Evolutionary conservation across 2,888 invertebrate genomes (phyloP).

Genomic region (Callyntrura guangdongensis): DNA sequence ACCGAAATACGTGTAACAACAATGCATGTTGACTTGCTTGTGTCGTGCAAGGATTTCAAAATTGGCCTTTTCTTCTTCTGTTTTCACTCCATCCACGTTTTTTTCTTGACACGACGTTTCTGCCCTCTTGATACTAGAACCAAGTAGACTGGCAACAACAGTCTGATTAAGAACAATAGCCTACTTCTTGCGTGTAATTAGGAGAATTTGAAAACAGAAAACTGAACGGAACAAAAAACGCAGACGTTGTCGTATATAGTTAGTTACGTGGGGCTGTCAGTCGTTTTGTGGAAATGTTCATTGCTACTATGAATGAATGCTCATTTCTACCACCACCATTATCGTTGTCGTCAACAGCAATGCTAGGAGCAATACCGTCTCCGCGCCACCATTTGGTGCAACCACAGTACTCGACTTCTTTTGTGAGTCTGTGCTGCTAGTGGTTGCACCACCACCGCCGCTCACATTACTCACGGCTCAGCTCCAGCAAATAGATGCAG

Average conservation of each 20-base stretch:
- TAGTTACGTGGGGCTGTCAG: slow-evolving; percentile 21
- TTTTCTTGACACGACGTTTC: slow-evolving; percentile 51
- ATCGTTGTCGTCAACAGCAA: slow-evolving; percentile 25
- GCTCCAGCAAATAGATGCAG: slow-evolving; percentile 68
- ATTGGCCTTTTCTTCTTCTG: slow-evolving; percentile 50
- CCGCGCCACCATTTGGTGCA: no score
- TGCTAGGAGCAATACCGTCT: background rate
- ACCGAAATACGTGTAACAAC: no score
- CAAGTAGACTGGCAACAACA: slow-evolving; percentile 41
- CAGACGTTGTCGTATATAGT: background rate
- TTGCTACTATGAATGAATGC: slow-evolving; percentile 53
- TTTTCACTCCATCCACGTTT: background rate
- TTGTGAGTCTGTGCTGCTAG: slow-evolving; percentile 7
- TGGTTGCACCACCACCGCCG: background rate
- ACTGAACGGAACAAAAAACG: slow-evolving; percentile 19
- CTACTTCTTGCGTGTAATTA: slow-evolving; percentile 75
- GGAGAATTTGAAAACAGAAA: slow-evolving; percentile 42
- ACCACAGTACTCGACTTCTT: slow-evolving; percentile 58
- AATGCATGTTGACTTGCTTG: slow-evolving; percentile 39
- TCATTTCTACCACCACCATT: slow-evolving; percentile 20
- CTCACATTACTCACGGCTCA: slow-evolving; percentile 68
- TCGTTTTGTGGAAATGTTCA: slow-evolving; percentile 20
- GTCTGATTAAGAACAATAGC: slow-evolving; percentile 69
- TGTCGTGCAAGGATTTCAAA: slow-evolving; percentile 66
- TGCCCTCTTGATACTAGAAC: slow-evolving; percentile 31